Base-by-base conservation (phyloP, 2,113 vertebrate genomes). In the Pungitius pungitius region DNA sequence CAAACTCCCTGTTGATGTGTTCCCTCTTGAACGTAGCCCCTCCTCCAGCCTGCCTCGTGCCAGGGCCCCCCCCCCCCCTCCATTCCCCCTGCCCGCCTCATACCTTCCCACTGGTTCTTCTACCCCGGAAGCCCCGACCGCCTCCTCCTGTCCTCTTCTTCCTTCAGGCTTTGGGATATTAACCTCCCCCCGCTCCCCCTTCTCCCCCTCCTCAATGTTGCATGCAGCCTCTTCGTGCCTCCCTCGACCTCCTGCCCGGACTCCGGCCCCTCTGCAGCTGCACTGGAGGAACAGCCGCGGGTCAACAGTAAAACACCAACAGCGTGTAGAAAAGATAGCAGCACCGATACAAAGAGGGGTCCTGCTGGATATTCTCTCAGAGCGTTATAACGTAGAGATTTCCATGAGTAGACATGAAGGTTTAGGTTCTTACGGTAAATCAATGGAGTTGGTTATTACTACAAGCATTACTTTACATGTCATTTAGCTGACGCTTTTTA, bases 191-290 rank as follows among this genome's bases (percentile, higher is more conserved):
- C 54, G 70, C 63, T 55, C 77, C 57, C 63, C 87, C 75, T 83
- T 77, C 89, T 75, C 68, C 81, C 87, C 84, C 76, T 83, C 82
- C 75, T 91, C 84, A 87, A 92, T 93, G 87, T 90, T 94, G 94
- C 93, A 94, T 95, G 93, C 81, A 69, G 78, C 91, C 90, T 92
- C 86, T 77, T 92, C 71, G 84, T 71, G 73, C 83, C 88, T 86
- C 69, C 83, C 87, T 57, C 66, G 64, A n/a, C 78, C 88, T 90
- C 80, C 87, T 82, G 77, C 85, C 78, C 20, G 83, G 92, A 93
- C 76, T 84, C 51, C 47, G 15, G 80, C 71, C 76, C 73, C 49
- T 85, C 86, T 72, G 83, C 85, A 87, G 66, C 76, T 76, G 49
- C 43, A 64, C 77, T 68, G 67, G 87, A 81, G 75, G 74, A 78